Percentiles rank a stretch among this genome's conserved stretches.
Evolutionary conservation across 64 coral and sea anemone genomes (phyloP).

Genomic region (Pocillopora verrucosa): DNA sequence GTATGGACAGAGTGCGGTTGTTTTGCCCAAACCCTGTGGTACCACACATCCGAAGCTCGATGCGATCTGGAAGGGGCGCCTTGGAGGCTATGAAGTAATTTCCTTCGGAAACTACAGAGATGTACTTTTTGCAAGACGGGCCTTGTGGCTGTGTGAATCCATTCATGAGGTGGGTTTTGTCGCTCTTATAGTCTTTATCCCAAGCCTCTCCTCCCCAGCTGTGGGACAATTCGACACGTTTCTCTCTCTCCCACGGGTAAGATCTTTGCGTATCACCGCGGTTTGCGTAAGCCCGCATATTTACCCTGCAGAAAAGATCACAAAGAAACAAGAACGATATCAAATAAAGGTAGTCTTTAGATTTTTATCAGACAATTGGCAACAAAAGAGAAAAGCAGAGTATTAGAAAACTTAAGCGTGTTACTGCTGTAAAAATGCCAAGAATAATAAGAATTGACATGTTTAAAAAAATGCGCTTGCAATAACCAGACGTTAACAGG

Average conservation of each 20-base stretch:
- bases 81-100: slow-evolving; percentile 51
- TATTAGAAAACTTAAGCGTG: too few species aligned
- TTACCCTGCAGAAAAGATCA: background rate
- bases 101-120: slow-evolving; percentile 57
- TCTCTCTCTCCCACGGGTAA: background rate
- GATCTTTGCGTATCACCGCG: slow-evolving; percentile 6
- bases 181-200: background rate
- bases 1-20: slow-evolving; percentile 47
- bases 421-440: too few species aligned
- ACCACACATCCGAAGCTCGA: slow-evolving; percentile 67
- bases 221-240: background rate
- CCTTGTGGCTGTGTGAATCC: background rate
- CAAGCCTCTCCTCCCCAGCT: background rate
- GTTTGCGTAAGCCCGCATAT: slow-evolving; percentile 14
- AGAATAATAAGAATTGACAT: too few species aligned
- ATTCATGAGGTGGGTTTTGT: slow-evolving; percentile 13
- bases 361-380: background rate
- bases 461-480: too few species aligned
- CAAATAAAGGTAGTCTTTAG: background rate
- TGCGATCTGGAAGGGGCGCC: slow-evolving; percentile 53
- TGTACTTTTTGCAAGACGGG: slow-evolving; percentile 39
- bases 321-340: background rate
- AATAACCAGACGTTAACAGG: too few species aligned
- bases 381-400: background rate
- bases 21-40: background rate